These are phyloP conservation scores for Philopotamus ludificatus DNA, from an alignment of 1,140 invertebrate species.

Conservation along the genomic window DNA sequence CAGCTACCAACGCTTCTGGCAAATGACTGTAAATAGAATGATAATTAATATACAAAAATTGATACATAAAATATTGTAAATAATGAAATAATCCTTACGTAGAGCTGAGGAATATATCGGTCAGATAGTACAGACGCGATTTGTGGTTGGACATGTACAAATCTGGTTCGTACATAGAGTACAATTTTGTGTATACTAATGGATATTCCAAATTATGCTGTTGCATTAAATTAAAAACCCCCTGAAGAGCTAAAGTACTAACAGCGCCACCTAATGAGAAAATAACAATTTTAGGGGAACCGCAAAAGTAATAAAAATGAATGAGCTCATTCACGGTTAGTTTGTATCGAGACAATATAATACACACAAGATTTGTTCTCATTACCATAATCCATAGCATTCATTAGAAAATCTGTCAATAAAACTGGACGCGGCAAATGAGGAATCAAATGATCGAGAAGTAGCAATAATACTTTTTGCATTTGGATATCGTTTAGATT, in stretches of 20 bases:
- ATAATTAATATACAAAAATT: conserved; percentile 24
- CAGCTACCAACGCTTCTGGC: conserved; percentile 86
- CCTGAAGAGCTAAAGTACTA: conserved; percentile 88
- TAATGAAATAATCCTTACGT: conserved; percentile 65
- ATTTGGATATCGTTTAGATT: conserved; percentile 66
- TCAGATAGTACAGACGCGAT: conserved; percentile 79
- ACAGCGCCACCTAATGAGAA: conserved; percentile 72
- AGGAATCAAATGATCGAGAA: conserved; percentile 80
- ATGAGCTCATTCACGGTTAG: no score
- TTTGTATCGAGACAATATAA: conserved; percentile 9
- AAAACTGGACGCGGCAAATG: conserved; percentile 79
- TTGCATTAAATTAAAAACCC: conserved; percentile 86
- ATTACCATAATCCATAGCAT: conserved; percentile 79
- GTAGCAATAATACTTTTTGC: conserved; percentile 73
- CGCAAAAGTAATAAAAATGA: not conserved
- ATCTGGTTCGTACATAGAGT: conserved; percentile 86
- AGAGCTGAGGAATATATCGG: conserved; percentile 89
- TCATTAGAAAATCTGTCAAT: conserved; percentile 90
- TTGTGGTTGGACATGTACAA: conserved; percentile 91
- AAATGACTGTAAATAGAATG: conserved; percentile 68
- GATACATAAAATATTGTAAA: conserved; percentile 23
- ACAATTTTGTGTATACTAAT: conserved; percentile 91
- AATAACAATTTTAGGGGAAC: no score
- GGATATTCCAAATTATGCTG: conserved; percentile 94
- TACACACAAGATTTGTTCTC: conserved; percentile 17